A percentile compares a stretch with the other conserved stretches of the same genome.
Conservation (phyloP, 2,797 vertebrate species). For the Girardinus metallicus region DNA sequence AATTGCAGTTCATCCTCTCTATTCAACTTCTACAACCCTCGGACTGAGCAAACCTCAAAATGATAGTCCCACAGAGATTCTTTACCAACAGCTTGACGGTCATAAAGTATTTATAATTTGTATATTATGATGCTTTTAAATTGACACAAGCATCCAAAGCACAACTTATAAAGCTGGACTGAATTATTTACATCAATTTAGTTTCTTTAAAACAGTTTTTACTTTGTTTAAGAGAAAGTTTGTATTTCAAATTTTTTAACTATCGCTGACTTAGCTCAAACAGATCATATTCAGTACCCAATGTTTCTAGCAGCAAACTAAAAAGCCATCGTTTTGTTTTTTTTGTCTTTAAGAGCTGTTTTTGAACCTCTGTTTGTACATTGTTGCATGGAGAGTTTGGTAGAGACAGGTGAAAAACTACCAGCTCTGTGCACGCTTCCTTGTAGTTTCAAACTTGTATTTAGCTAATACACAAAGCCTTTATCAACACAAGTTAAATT, state of each 20-base stretch:
- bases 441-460: neutral
- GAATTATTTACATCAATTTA: neutral
- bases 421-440: no score
- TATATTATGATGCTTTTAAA: neutral
- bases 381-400: neutral
- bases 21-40: neutral
- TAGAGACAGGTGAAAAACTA: neutral
- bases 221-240: neutral
- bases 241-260: neutral
- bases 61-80: neutral
- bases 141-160: neutral
- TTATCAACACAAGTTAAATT: slow-evolving; percentile 28
- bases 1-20: neutral
- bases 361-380: neutral
- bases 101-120: neutral
- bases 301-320: neutral
- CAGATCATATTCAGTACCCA: neutral
- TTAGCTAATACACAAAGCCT: slow-evolving; percentile 2
- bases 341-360: neutral
- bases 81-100: neutral
- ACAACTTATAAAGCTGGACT: neutral
- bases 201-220: neutral
- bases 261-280: neutral
- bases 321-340: neutral
- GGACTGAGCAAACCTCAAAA: neutral